Base-by-base conservation (phyloP, 2,888 invertebrate genomes). In the Odontocerum albicorne region DNA sequence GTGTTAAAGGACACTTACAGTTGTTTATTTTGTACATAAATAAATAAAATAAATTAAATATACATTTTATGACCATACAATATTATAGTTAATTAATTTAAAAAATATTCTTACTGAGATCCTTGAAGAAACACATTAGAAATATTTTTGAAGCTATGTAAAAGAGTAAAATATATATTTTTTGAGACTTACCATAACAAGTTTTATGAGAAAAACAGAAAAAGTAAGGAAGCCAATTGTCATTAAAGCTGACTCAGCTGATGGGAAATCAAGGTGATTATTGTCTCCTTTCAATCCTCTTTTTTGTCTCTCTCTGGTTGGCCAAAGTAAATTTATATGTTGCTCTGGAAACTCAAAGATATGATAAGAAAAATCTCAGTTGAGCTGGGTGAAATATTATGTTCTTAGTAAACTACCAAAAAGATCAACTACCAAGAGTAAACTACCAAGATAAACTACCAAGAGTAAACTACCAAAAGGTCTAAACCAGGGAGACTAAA, bases 221-320 rank as follows among this genome's bases (percentile, higher is more conserved):
- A 92, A 91, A 1, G 91, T 90, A 7, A 92, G 76, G 68, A 92
- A 91, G 16, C 90, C 88, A 62, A 92, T 88, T 31, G 89, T 87
- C 82, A 92, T 85, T 45, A 92, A 73, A 0, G 92, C 86, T 39
- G 88, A 86, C 72, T 91, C 91, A 3, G 87, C 79, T 0, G 91
- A 89, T 8, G 91, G 90, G 68, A 91, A 89, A 62, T 88, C 86
- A 63, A 90, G 76, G 62, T 81, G 81, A 1, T 83, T 79, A 7
- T 83, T 79, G 17, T 72, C 70, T 27, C 72, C 55, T 42, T 17
- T 70, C 22, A 63, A 59, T 31, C 62, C 52, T 19, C 68, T 57
- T 19, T 63, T 57, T 7, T 60, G 68, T 36, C 42, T 39, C 6
- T 15, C 12, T 36, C 51, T 55, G n/a, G 50, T 35, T 2, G 80